These are phyloP conservation scores for Teleiodes luculella DNA, from an alignment of 2,888 invertebrate species.

Conservation along the genomic window DNA sequence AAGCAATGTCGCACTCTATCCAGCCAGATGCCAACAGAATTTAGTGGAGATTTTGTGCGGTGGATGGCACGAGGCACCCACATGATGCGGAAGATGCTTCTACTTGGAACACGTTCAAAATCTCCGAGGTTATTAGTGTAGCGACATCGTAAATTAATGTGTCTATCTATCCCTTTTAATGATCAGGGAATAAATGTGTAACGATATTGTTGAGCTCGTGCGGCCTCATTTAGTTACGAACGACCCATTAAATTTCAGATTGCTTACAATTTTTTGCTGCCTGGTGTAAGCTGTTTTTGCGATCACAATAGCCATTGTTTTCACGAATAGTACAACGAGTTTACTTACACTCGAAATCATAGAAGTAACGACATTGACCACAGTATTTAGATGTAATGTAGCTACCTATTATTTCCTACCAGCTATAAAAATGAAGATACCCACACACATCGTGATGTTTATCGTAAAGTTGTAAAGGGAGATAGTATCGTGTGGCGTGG, in stretches of 20 bases:
- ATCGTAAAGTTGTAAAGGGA: conserved; percentile 32
- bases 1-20: neutral
- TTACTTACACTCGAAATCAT: conserved; percentile 44
- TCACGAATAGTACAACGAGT: conserved; percentile 16
- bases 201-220: neutral
- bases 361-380: conserved; percentile 29
- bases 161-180: conserved; percentile 36
- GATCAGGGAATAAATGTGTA: conserved; percentile 22
- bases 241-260: conserved; percentile 12
- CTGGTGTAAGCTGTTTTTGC: neutral
- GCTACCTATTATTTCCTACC: conserved; percentile 54
- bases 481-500: conserved; percentile 48
- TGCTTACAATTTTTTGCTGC: neutral
- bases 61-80: conserved; percentile 52
- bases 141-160: conserved; percentile 51
- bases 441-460: conserved; percentile 32
- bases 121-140: conserved; percentile 54
- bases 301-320: neutral
- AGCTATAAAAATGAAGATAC: conserved; percentile 52
- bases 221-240: neutral
- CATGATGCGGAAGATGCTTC: conserved; percentile 57
- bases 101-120: conserved; percentile 66
- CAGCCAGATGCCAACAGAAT: conserved; percentile 29
- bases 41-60: conserved; percentile 44
- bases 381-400: conserved; percentile 53